These are phyloP conservation scores for Drosophila punjabiensis DNA, from an alignment of 1,140 invertebrate species.

Conservation along the genomic window DNA sequence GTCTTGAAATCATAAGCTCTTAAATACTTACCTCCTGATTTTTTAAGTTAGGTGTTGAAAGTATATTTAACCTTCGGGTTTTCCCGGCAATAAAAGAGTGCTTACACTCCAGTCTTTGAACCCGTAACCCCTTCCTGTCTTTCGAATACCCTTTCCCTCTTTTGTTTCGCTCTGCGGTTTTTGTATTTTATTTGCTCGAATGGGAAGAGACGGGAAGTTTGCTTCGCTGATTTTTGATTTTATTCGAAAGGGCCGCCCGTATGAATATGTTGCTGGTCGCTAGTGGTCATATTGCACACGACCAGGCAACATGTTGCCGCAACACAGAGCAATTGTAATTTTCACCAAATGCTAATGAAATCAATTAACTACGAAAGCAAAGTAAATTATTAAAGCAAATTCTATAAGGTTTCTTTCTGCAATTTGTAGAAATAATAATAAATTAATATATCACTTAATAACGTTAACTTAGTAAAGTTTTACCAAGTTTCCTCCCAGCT, in stretches of 20 bases:
- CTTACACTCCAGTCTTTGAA: conserved; percentile 7
- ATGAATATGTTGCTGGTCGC: background rate
- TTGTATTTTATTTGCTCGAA: conserved; percentile 68
- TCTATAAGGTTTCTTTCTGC: background rate
- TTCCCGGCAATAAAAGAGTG: background rate
- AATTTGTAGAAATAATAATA: background rate
- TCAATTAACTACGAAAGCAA: background rate
- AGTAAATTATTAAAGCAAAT: background rate
- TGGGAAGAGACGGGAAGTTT: conserved; percentile 74
- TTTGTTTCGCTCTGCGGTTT: conserved; percentile 46
- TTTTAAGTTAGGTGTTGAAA: background rate
- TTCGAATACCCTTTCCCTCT: conserved; percentile 19
- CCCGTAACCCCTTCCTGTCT: conserved; percentile 14
- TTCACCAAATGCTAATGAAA: background rate
- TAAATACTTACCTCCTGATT: background rate
- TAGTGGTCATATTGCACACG: conserved; percentile 2
- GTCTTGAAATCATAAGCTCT: background rate
- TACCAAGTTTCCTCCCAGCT: background rate
- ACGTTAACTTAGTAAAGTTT: background rate
- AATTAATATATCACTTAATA: no score
- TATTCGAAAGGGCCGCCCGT: conserved; percentile 19
- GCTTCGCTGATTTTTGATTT: conserved; percentile 59
- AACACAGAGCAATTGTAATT: conserved; percentile 14
- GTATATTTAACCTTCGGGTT: conserved; percentile 3
- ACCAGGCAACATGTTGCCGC: conserved; percentile 49